These are phyloP conservation scores for Ophonus ardosiacus DNA, from an alignment of 2,888 invertebrate species.

Conservation along the genomic window DNA sequence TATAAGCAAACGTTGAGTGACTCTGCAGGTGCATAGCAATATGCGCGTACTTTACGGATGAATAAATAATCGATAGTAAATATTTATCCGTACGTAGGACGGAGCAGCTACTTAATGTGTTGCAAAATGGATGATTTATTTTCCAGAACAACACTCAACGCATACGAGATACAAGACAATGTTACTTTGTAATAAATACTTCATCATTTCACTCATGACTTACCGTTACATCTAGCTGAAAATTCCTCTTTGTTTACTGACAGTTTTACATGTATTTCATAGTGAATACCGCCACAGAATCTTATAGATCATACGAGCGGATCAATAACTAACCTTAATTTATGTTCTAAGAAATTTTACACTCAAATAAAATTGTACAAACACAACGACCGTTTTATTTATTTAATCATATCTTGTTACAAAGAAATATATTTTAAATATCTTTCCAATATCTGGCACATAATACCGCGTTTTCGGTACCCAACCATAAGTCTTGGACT, in stretches of 20 bases:
- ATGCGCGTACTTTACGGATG: constrained; percentile 51
- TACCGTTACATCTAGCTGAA: not conserved
- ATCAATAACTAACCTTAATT: too few relatives aligned
- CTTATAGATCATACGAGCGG: too few relatives aligned
- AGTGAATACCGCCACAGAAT: too few relatives aligned
- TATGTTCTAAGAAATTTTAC: too few relatives aligned
- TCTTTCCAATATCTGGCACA: too few relatives aligned
- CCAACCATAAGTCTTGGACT: too few relatives aligned
- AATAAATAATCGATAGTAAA: constrained; percentile 59
- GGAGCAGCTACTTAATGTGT: constrained; percentile 52
- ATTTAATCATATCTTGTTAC: too few relatives aligned
- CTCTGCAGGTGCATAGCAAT: constrained; percentile 42
- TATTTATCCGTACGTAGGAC: constrained; percentile 48
- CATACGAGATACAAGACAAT: not conserved
- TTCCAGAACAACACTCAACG: not conserved
- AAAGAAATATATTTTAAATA: too few relatives aligned
- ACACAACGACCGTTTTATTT: too few relatives aligned
- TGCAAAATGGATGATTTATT: constrained; percentile 58
- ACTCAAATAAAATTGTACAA: too few relatives aligned
- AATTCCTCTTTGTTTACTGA: not conserved
- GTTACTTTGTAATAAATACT: not conserved
- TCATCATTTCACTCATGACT: not conserved
- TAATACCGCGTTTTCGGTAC: too few relatives aligned
- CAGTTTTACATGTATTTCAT: not conserved
- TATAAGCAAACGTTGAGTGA: constrained; percentile 35